Percentiles rank a stretch among this genome's conserved stretches.
Evolutionary conservation across 35 echinoderm and acorn worm species (phyloP).

Genomic region (Anneissia japonica): DNA sequence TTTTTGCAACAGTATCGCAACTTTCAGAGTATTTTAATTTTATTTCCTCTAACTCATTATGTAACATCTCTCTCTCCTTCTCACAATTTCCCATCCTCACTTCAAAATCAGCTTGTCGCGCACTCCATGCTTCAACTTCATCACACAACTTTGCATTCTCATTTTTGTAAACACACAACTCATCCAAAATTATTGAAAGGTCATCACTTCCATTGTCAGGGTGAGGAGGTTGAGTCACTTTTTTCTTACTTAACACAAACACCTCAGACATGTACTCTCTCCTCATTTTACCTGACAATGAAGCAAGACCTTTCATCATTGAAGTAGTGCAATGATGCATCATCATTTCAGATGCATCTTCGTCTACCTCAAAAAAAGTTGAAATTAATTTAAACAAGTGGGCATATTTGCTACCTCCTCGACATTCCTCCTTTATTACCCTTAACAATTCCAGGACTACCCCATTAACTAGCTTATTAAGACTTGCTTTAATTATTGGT

Average conservation of each 20-base stretch:
- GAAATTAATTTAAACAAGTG: neutral
- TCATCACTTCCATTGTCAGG: neutral
- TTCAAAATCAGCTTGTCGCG: neutral
- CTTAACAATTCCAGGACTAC: neutral
- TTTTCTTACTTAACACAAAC: neutral
- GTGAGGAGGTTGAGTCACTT: neutral
- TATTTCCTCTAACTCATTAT: neutral
- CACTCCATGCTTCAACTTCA: neutral
- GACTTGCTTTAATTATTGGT: neutral
- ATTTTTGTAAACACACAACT: neutral
- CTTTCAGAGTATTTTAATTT: neutral
- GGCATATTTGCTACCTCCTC: neutral
- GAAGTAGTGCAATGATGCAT: neutral
- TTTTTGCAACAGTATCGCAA: neutral
- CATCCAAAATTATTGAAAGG: neutral
- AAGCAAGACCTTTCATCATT: neutral
- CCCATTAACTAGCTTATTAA: neutral
- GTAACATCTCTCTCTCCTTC: neutral
- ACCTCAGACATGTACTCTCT: neutral
- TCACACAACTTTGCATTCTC: neutral
- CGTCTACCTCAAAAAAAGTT: neutral
- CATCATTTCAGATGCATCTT: neutral
- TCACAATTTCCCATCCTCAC: neutral
- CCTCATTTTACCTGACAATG: neutral
- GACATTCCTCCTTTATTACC: neutral